Percentiles rank a stretch among this genome's conserved stretches.
phyloP scores from a whole-genome alignment of 1,140 invertebrate species.

The Spodoptera frugiperda region DNA sequence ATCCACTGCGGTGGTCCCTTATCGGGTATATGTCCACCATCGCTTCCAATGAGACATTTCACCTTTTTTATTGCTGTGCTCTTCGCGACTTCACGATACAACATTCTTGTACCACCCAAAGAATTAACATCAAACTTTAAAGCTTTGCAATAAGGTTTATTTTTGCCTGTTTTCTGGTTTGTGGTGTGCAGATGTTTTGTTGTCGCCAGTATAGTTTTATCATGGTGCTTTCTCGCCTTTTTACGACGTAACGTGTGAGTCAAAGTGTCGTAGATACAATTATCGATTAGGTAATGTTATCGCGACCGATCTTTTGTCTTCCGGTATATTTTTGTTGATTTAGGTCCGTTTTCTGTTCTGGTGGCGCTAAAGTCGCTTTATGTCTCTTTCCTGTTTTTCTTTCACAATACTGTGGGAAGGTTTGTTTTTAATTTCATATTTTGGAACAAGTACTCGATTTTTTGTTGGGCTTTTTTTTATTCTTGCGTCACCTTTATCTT shows the following conservation, averaged over 20 bases:
- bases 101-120: constrained; percentile 48
- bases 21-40: constrained; percentile 75
- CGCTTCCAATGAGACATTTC: constrained; percentile 84
- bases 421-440: background rate
- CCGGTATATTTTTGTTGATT: constrained; percentile 83
- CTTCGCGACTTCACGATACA: constrained; percentile 77
- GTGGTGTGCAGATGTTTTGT: constrained; percentile 21
- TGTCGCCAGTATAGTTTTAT: constrained; percentile 75
- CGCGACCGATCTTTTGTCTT: constrained; percentile 81
- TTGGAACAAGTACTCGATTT: no score
- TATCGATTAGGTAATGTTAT: constrained; percentile 85
- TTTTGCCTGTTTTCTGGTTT: constrained; percentile 46
- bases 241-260: constrained; percentile 81
- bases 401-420: constrained; percentile 49
- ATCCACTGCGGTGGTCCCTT: constrained; percentile 81
- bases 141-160: constrained; percentile 50
- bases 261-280: constrained; percentile 84
- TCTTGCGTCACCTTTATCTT: no score
- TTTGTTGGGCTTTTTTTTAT: no score
- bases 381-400: constrained; percentile 65
- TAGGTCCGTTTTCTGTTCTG: constrained; percentile 72
- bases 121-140: constrained; percentile 49
- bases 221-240: constrained; percentile 84
- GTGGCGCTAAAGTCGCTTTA: constrained; percentile 61
- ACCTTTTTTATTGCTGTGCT: constrained; percentile 84